Evolutionary conservation across 2,113 vertebrate genomes (phyloP).

Genomic region (Eclectus roratus): DNA sequence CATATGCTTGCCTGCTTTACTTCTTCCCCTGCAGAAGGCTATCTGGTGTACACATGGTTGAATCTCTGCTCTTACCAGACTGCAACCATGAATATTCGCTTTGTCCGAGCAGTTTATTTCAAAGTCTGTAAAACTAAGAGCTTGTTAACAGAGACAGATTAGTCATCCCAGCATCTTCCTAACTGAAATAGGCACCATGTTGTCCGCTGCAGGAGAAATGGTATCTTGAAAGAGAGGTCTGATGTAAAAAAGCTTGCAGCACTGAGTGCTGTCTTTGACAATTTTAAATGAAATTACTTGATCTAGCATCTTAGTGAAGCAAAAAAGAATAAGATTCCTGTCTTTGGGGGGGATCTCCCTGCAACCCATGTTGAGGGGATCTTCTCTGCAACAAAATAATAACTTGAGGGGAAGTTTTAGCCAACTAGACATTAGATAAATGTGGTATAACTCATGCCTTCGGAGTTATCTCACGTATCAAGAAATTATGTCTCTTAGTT

Average conservation of each 20-base stretch:
- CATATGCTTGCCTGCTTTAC: background rate
- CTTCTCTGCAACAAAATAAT: background rate
- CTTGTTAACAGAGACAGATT: background rate
- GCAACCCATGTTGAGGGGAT: background rate
- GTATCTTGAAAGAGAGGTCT: background rate
- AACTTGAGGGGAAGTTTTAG: background rate
- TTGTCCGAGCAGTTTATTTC: constrained; percentile 27
- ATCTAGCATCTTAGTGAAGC: background rate
- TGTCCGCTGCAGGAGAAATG: background rate
- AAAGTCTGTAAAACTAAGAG: background rate
- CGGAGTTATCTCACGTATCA: background rate
- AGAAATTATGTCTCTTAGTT: background rate
- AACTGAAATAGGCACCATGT: background rate
- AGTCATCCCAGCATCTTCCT: background rate
- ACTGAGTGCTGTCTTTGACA: background rate
- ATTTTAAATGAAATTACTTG: background rate
- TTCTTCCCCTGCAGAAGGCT: background rate
- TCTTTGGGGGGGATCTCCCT: background rate
- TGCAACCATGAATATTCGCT: background rate
- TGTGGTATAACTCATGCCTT: background rate
- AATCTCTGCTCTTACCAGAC: background rate
- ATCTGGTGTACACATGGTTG: background rate
- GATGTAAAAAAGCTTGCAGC: background rate
- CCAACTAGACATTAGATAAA: background rate
- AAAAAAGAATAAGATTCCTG: background rate